A percentile compares a stretch with the other conserved stretches of the same genome.
Evolutionary conservation across 2,888 invertebrate species (phyloP).

Genomic region (Volucella inflata): DNA sequence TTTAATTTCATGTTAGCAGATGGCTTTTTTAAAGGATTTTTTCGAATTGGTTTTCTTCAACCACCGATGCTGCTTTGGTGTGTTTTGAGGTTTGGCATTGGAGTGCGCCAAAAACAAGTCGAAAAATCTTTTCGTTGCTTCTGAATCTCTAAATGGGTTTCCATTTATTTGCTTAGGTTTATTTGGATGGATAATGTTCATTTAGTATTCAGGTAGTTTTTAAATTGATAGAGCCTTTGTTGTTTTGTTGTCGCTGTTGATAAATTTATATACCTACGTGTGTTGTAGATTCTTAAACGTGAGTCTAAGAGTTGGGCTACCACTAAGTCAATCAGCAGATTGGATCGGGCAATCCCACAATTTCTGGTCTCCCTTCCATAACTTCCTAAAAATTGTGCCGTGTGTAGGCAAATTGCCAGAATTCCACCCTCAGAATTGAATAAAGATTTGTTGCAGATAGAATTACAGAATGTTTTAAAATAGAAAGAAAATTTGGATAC

Average conservation of each 20-base stretch:
- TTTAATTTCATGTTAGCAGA: slow-evolving; percentile 1
- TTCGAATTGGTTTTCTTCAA: not conserved
- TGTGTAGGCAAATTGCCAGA: too few species aligned
- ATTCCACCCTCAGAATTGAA: too few species aligned
- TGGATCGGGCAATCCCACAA: too few species aligned
- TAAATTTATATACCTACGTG: not conserved
- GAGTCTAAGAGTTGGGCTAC: too few species aligned
- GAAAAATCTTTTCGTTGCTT: slow-evolving; percentile 15
- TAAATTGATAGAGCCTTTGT: not conserved
- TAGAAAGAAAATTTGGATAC: too few species aligned
- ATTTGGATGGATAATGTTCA: slow-evolving; percentile 23
- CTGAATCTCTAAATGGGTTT: slow-evolving; percentile 29
- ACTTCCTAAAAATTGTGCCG: too few species aligned
- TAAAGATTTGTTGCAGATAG: too few species aligned
- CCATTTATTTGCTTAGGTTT: slow-evolving; percentile 28
- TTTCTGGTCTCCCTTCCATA: too few species aligned
- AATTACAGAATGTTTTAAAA: too few species aligned
- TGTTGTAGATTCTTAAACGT: too few species aligned
- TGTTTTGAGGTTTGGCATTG: slow-evolving; percentile 25
- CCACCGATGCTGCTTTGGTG: slow-evolving; percentile 16
- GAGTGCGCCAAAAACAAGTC: slow-evolving; percentile 15
- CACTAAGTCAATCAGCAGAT: too few species aligned
- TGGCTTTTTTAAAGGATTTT: not conserved
- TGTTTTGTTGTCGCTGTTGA: not conserved
- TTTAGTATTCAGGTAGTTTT: slow-evolving; percentile 34